These are phyloP conservation scores for Scaptomyza polygonia DNA, from an alignment of 2,888 invertebrate genomes.

Conservation along the genomic window DNA sequence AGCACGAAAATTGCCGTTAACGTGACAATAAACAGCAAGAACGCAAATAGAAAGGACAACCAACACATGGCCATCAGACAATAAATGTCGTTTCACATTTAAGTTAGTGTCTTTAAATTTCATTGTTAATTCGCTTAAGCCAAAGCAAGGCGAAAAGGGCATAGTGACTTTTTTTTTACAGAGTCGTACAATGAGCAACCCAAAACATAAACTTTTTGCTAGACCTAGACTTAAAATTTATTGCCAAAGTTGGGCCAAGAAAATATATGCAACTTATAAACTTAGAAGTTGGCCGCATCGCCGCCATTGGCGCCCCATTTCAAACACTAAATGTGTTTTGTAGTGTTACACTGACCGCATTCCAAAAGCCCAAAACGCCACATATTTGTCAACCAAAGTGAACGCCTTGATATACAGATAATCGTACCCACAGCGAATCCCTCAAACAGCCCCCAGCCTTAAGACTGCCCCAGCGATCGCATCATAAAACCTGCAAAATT, in stretches of 20 bases:
- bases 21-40: slow-evolving; percentile 67
- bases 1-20: slow-evolving; percentile 72
- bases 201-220: slow-evolving; percentile 43
- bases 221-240: slow-evolving; percentile 68
- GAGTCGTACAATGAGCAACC: slow-evolving; percentile 19
- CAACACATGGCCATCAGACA: slow-evolving; percentile 10
- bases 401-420: slow-evolving; percentile 68
- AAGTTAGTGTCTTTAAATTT: slow-evolving; percentile 72
- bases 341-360: slow-evolving; percentile 75
- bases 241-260: slow-evolving; percentile 68
- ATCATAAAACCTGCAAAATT: slow-evolving; percentile 69
- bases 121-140: slow-evolving; percentile 61
- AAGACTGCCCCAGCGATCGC: slow-evolving; percentile 55
- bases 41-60: slow-evolving; percentile 46
- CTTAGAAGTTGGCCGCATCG: slow-evolving; percentile 60
- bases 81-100: slow-evolving; percentile 40
- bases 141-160: slow-evolving; percentile 3
- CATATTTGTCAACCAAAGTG: slow-evolving; percentile 72
- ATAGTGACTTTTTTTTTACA: slow-evolving; percentile 23
- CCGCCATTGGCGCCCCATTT: slow-evolving; percentile 39
- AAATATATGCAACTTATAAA: slow-evolving; percentile 57
- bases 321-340: slow-evolving; percentile 70
- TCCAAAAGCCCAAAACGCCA: slow-evolving; percentile 58
- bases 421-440: slow-evolving; percentile 44
- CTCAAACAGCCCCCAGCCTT: slow-evolving; percentile 24